A percentile compares a stretch with the other conserved stretches of the same genome.
These are phyloP conservation scores for Cavia aperea DNA, from an alignment of 2,113 vertebrate species.

Conservation along the genomic window DNA sequence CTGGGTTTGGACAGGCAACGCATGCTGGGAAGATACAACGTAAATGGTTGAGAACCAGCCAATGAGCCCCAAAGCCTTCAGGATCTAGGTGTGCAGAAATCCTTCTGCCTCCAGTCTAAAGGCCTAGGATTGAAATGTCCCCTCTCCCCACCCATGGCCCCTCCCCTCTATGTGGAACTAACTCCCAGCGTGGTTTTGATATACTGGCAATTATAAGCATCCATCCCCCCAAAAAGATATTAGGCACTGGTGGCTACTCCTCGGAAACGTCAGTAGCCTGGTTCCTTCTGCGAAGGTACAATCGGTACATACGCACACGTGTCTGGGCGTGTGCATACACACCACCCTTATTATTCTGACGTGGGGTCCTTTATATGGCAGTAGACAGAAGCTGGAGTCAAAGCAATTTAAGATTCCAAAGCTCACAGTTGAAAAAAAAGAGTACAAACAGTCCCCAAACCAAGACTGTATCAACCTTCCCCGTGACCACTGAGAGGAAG, in stretches of 20 bases:
- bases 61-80: constrained; percentile 69
- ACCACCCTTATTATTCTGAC: constrained; percentile 67
- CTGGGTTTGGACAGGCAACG: constrained; percentile 63
- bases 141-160: constrained; percentile 57
- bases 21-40: constrained; percentile 57
- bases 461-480: constrained; percentile 57
- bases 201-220: constrained; percentile 73
- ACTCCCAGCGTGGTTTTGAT: constrained; percentile 72
- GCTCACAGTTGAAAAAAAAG: constrained; percentile 73
- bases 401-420: constrained; percentile 73
- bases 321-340: neutral
- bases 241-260: constrained; percentile 82
- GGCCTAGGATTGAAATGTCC: constrained; percentile 69
- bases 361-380: constrained; percentile 76
- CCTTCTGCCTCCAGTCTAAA: constrained; percentile 65
- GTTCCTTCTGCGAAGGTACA: constrained; percentile 72
- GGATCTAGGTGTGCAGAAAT: constrained; percentile 64
- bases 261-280: constrained; percentile 73
- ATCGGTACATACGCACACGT: constrained; percentile 40
- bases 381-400: constrained; percentile 76
- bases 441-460: constrained; percentile 62
- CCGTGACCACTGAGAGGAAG: constrained; percentile 57
- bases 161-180: constrained; percentile 62
- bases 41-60: constrained; percentile 65
- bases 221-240: constrained; percentile 73